Evolutionary conservation across 1,140 invertebrate genomes (phyloP).

Genomic region (Contarinia nasturtii): DNA sequence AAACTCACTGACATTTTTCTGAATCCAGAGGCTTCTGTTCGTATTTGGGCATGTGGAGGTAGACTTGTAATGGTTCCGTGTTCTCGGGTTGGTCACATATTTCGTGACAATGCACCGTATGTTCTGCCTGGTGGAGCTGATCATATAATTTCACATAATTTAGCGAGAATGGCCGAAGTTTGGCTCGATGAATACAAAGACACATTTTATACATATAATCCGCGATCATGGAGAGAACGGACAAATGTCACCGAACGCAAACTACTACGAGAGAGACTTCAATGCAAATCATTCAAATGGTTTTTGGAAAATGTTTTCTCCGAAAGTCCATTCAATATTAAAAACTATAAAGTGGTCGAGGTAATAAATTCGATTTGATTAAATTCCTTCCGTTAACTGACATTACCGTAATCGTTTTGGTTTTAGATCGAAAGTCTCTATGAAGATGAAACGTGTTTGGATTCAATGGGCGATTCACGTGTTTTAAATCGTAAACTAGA

Average conservation of each 20-base stretch:
- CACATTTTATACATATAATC: slow-evolving; percentile 94
- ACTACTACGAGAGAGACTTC: slow-evolving; percentile 54
- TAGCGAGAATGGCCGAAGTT: slow-evolving; percentile 86
- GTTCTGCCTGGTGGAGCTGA: slow-evolving; percentile 94
- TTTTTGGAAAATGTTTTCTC: slow-evolving; percentile 95
- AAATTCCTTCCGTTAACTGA: slow-evolving; percentile 80
- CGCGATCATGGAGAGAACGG: slow-evolving; percentile 53
- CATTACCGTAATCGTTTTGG: slow-evolving; percentile 43
- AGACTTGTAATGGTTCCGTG: slow-evolving; percentile 88
- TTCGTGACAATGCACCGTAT: slow-evolving; percentile 97
- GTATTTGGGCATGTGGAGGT: slow-evolving; percentile 96
- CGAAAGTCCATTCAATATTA: slow-evolving; percentile 90
- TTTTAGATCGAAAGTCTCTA: slow-evolving; percentile 74
- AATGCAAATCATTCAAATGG: slow-evolving; percentile 96
- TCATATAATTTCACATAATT: slow-evolving; percentile 84
- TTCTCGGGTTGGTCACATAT: slow-evolving; percentile 93
- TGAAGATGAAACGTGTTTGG: slow-evolving; percentile 63
- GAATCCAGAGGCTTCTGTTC: too few species aligned
- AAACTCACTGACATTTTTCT: too few species aligned
- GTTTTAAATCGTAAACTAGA: slow-evolving; percentile 15
- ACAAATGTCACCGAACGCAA: slow-evolving; percentile 67
- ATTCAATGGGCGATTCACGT: slow-evolving; percentile 33
- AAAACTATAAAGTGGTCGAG: slow-evolving; percentile 91
- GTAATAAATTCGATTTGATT: slow-evolving; percentile 50
- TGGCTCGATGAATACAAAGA: slow-evolving; percentile 98